phyloP scores from a whole-genome alignment of 2,888 invertebrate genomes.

The Galerucella calmariensis region DNA sequence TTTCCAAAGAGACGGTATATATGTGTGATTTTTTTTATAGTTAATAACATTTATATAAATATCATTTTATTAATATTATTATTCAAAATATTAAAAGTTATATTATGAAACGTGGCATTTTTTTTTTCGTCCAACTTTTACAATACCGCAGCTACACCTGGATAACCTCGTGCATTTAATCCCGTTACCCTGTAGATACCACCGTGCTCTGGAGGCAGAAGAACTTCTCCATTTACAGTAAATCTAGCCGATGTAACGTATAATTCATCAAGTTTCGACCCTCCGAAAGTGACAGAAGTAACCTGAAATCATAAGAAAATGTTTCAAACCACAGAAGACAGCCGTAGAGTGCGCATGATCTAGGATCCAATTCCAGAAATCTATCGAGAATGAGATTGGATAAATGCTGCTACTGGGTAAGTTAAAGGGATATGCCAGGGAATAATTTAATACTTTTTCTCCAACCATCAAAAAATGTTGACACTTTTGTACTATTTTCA shows the following conservation, averaged over 20 bases:
- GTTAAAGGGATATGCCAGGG: too few species aligned
- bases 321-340: not conserved
- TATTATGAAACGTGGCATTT: constrained; percentile 48
- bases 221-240: constrained; percentile 49
- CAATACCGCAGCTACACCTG: constrained; percentile 57
- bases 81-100: constrained; percentile 60
- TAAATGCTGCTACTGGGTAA: too few species aligned
- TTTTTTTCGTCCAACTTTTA: constrained; percentile 4
- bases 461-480: too few species aligned
- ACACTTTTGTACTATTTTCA: too few species aligned
- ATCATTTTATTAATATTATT: constrained; percentile 60
- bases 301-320: constrained; percentile 42
- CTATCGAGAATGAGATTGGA: too few species aligned
- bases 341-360: too few species aligned
- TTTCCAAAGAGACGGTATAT: constrained; percentile 65
- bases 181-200: constrained; percentile 71
- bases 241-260: constrained; percentile 53
- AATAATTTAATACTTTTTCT: too few species aligned
- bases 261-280: constrained; percentile 52
- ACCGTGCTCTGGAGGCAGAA: constrained; percentile 66
- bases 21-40: constrained; percentile 63
- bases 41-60: constrained; percentile 58
- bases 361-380: too few species aligned
- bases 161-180: constrained; percentile 68
- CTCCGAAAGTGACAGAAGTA: constrained; percentile 56